phyloP scores from a whole-genome alignment of 1,140 invertebrate genomes.

The Doryteuthis pealeii region DNA sequence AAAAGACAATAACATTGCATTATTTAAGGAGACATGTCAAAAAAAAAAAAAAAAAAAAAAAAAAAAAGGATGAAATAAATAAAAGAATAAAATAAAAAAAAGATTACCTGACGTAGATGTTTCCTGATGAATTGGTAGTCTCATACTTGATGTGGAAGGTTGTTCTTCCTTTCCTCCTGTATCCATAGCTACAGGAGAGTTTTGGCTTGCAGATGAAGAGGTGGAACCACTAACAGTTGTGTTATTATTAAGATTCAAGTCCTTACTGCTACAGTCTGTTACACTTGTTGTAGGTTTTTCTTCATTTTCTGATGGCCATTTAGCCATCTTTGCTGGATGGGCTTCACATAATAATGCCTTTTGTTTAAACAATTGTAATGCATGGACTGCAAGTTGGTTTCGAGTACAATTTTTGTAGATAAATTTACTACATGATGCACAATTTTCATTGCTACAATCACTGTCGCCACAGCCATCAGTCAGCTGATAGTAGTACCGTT shows the following conservation, averaged over 20 bases:
- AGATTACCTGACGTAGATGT: neutral
- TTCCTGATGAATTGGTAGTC: neutral
- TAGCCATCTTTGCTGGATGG: slow-evolving; percentile 1
- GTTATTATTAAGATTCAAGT: neutral
- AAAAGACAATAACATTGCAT: too few relatives aligned
- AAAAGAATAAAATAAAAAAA: too few relatives aligned
- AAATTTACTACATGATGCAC: slow-evolving; percentile 74
- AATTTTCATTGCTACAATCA: slow-evolving; percentile 80
- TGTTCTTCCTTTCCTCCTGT: neutral
- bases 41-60: too few relatives aligned
- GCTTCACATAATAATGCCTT: slow-evolving; percentile 79
- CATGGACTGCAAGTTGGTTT: slow-evolving; percentile 86
- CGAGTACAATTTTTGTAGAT: slow-evolving; percentile 32
- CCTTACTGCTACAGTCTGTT: neutral
- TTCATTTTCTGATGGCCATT: slow-evolving; percentile 6
- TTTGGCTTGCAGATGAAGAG: neutral
- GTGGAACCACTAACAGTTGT: neutral
- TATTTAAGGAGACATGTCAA: too few relatives aligned
- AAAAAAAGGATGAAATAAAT: too few relatives aligned
- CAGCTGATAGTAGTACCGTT: slow-evolving; percentile 89
- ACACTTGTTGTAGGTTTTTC: neutral
- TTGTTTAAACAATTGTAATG: slow-evolving; percentile 80
- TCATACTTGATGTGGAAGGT: slow-evolving; percentile 1
- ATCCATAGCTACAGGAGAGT: slow-evolving; percentile 3
- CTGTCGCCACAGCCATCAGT: slow-evolving; percentile 86